A percentile compares a stretch with the other conserved stretches of the same genome.
phyloP scores from a whole-genome alignment of 2,113 vertebrate genomes.

The Ellobius talpinus region DNA sequence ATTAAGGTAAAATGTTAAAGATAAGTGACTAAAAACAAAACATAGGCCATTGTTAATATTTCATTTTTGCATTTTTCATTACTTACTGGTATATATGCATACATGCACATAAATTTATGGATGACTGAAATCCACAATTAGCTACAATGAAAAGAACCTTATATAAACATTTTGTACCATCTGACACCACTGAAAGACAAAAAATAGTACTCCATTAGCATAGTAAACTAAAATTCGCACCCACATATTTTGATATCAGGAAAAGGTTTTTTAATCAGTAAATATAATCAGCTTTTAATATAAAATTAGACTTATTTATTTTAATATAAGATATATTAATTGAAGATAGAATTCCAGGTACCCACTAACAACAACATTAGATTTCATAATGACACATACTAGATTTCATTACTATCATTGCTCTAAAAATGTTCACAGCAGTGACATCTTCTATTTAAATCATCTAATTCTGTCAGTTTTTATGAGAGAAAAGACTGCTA shows the following conservation, averaged over 20 bases:
- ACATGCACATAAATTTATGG: not conserved
- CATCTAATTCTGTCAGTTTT: not conserved
- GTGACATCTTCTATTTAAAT: not conserved
- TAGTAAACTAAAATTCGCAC: not conserved
- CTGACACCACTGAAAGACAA: not conserved
- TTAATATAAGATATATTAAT: not conserved
- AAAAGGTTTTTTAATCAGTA: not conserved
- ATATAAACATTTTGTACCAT: not conserved
- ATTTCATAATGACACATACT: not conserved
- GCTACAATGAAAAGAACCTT: not conserved
- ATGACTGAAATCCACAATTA: not conserved
- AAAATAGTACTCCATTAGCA: not conserved
- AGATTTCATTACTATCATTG: not conserved
- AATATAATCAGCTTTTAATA: not conserved
- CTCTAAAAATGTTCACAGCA: not conserved
- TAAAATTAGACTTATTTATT: not conserved
- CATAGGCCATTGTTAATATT: not conserved
- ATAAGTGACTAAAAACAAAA: conserved; percentile 10
- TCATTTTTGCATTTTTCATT: not conserved
- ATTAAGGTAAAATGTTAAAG: not conserved
- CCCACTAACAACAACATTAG: not conserved
- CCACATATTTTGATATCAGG: not conserved
- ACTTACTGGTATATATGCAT: not conserved
- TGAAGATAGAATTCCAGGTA: not conserved
- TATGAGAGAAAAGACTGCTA: not conserved